Evolutionary conservation across 2,113 vertebrate genomes (phyloP), one percentile per base, ranked within the genome.

Genomic region (Prunella fulvescens): DNA sequence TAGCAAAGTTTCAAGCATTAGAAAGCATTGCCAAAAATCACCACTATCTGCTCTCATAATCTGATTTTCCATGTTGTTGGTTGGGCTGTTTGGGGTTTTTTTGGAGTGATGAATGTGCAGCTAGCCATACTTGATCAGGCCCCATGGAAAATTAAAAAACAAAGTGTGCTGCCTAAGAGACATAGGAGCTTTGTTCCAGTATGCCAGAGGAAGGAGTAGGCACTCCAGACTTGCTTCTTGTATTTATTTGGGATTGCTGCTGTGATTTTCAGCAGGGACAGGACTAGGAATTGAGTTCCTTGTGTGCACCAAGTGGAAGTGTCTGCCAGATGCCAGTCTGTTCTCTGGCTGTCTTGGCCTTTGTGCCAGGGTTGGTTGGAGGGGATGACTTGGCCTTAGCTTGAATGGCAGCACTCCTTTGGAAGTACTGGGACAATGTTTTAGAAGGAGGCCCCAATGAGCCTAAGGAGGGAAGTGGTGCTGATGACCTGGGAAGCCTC

Each of bases 401-500:
- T 77, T 10, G 69, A 61, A 39, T 42, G 37, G 12, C n/a, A 28
- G 40, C 19, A 3, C 7, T 72, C 9, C 48, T 71, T 73, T 81
- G 37, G 51, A 71, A 61, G 26, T 26, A 6, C 10, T 40, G 47
- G 39, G 54, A 25, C 15, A 3, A 3, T 20, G 19, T 24, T 91
- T 78, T 14, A 51, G 26, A 18, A 50, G 51, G 35, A 70, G 45
- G 14, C 3, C 9, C 3, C 20, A 44, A 20, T 0, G 0, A 62
- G 14, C 42, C 25, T 19, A 6, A 40, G 40, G 26, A 62, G 35
- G 5, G 0, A 1, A 48, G 33, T 50, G 33, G 19, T 29, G 28
- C 16, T 73, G 51, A 11, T 67, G 56, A 48, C 17, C 37, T 90
- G 47, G 58, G 61, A 64, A 74, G 11, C 37, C 28, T 93, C 20